Base-by-base conservation (phyloP, 2,797 vertebrate species). In the Coreius guichenoti region DNA sequence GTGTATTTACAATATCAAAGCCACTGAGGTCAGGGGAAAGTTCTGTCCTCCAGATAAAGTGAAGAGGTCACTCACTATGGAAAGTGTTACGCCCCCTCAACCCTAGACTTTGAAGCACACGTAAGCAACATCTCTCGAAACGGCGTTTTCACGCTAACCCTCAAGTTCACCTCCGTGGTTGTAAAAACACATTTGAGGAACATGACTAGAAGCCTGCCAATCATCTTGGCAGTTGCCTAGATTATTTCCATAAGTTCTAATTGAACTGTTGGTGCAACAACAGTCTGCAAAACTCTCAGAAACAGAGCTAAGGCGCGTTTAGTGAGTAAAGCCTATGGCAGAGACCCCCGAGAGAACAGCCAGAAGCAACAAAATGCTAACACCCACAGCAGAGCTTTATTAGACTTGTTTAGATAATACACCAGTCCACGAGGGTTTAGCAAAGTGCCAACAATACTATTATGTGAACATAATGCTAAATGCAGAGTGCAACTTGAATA, bases 201-300 rank as follows among this genome's bases (percentile, higher is more conserved):
- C 45, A 72, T 45, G 75, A 74, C 39, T 67, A 68, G 70, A 58
- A 80, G 82, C 83, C 89, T 90, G 91, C 88, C 90, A 89, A 87
- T 82, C 58, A 84, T 74, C 77, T 91, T 92, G 90, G 91, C 89
- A 92, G 87, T 51, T 26, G 49, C 33, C 33, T 65, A 65, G 67
- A 89, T 89, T 8, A 85, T 89, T 91, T 92, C 87, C 90, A 89
- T 88, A 91, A 90, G 86, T 91, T 89, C 87, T 89, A 86, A 91
- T 93, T 92, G 83, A 87, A 90, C 80, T 80, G 86, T 83, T 76
- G 83, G 86, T 80, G 87, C 89, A 88, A 91, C 88, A 56, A 81
- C 54, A 83, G 77, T 49, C 87, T 84, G 84, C 81, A 86, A 77
- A 84, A 85, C 72, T 78, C 88, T 88, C 82, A 74, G 84, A 91